phyloP scores from a whole-genome alignment of 1,140 invertebrate genomes.

The Druon quercuslanigerum region DNA sequence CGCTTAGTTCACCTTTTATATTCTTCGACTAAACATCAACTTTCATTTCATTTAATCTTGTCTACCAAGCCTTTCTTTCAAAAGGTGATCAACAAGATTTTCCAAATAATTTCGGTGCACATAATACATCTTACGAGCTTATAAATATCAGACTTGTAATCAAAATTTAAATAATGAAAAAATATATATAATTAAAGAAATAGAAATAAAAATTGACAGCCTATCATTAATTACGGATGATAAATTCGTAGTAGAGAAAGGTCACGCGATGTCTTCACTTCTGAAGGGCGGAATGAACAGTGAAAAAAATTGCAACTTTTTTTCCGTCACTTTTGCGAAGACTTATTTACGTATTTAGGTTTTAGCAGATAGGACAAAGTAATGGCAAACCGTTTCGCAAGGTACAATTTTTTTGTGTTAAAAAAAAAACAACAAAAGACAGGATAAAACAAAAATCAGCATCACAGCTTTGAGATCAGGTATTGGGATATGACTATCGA shows the following conservation, averaged over 20 bases:
- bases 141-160: slow-evolving; percentile 21
- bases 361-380: slow-evolving; percentile 34
- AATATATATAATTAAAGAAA: not conserved
- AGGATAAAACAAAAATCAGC: slow-evolving; percentile 51
- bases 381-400: slow-evolving; percentile 52
- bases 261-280: not conserved
- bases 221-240: not conserved
- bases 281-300: not conserved
- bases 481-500: slow-evolving; percentile 62
- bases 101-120: not conserved
- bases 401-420: slow-evolving; percentile 51
- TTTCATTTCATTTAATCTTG: not conserved
- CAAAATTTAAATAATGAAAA: not conserved
- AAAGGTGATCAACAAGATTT: not conserved
- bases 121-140: not conserved
- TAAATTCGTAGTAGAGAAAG: slow-evolving; percentile 21
- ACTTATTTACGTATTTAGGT: slow-evolving; percentile 33
- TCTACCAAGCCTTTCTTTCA: not conserved
- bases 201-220: not conserved
- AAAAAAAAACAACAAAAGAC: slow-evolving; percentile 56
- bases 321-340: not conserved
- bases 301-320: not conserved
- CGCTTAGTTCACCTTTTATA: too few species aligned
- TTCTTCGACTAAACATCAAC: not conserved
- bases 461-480: slow-evolving; percentile 68